Conservation (phyloP, 2,888 invertebrate genomes). For the Phania funesta region DNA sequence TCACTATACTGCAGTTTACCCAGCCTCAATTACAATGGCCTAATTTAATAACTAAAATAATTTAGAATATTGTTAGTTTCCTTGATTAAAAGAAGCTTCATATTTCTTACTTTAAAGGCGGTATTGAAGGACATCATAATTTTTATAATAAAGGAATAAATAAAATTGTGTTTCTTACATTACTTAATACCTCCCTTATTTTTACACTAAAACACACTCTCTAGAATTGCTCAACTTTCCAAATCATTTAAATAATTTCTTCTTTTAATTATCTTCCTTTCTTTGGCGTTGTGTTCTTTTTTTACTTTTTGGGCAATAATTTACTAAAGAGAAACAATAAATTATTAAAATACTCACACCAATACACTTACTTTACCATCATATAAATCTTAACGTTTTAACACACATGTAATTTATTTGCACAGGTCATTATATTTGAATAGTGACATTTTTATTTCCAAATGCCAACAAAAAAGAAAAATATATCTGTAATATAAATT, state of each 20-base stretch:
- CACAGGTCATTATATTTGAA: slow-evolving; percentile 57
- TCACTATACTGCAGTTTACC: too few species aligned
- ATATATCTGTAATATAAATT: slow-evolving; percentile 6
- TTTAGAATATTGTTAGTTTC: too few species aligned
- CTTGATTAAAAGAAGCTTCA: too few species aligned
- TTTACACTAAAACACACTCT: neutral
- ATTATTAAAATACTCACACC: neutral
- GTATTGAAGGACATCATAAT: too few species aligned
- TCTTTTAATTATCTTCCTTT: neutral
- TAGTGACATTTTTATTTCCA: slow-evolving; percentile 12
- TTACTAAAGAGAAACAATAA: slow-evolving; percentile 12
- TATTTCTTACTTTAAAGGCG: too few species aligned
- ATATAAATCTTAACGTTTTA: neutral
- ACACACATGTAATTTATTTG: neutral
- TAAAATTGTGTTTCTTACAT: neutral
- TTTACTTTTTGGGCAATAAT: slow-evolving; percentile 22
- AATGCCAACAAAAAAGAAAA: neutral
- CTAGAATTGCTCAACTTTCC: slow-evolving; percentile 15
- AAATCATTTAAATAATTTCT: slow-evolving; percentile 34
- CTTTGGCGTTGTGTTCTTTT: neutral
- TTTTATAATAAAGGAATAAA: too few species aligned
- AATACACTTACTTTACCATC: neutral
- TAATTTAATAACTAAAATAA: too few species aligned
- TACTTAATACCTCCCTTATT: neutral
- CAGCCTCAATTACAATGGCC: too few species aligned